These are phyloP conservation scores for Zygaena filipendulae DNA, from an alignment of 2,888 invertebrate genomes.

Conservation along the genomic window DNA sequence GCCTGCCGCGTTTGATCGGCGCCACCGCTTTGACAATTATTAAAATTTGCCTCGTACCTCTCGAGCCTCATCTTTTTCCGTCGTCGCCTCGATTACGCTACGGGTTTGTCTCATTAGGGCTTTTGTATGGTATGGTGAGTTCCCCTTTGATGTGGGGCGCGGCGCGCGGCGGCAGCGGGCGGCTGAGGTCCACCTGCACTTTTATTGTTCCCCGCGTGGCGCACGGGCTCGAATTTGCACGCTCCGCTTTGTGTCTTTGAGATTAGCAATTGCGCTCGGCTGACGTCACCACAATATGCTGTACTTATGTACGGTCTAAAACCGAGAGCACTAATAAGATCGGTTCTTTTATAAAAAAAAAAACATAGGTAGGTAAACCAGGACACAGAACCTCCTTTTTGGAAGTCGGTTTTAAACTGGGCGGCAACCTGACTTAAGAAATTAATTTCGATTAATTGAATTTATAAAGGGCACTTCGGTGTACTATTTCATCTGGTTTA, in stretches of 20 bases:
- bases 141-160: conserved; percentile 56
- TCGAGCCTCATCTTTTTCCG: conserved; percentile 67
- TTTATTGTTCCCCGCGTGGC: conserved; percentile 56
- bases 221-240: conserved; percentile 56
- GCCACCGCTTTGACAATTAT: conserved; percentile 71
- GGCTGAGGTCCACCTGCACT: conserved; percentile 60
- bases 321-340: conserved; percentile 29
- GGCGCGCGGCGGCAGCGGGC: conserved; percentile 36
- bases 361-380: conserved; percentile 3
- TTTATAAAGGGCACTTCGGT: too few relatives aligned
- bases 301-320: conserved; percentile 14
- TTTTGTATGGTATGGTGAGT: conserved; percentile 63
- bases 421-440: too few relatives aligned
- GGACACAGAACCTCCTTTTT: conserved; percentile 2
- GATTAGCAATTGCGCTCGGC: conserved; percentile 38
- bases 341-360: conserved; percentile 22
- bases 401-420: too few relatives aligned
- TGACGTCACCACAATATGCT: conserved; percentile 3
- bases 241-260: conserved; percentile 61
- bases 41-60: conserved; percentile 70
- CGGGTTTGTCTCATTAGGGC: conserved; percentile 70
- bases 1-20: conserved; percentile 65
- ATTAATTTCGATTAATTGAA: too few relatives aligned
- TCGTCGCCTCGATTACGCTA: conserved; percentile 64
- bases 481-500: too few relatives aligned